Base-by-base conservation (phyloP, 2,888 invertebrate species). In the Elaeidobius kamerunicus region DNA sequence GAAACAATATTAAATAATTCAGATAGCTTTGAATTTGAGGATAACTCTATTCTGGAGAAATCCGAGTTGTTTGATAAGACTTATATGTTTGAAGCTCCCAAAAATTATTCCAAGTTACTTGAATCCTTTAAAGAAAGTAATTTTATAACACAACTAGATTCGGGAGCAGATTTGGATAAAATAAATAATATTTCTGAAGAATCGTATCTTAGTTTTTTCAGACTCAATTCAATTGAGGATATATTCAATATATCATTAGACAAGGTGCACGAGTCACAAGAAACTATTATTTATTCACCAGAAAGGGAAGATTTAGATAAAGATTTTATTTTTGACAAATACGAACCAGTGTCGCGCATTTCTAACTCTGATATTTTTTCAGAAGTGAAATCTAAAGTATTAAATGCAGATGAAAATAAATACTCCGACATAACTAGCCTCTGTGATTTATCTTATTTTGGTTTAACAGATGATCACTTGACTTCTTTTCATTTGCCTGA, bases 71-170 rank as follows among this genome's bases (percentile, higher is more conserved):
- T 3, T 20, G 60, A 64, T 44, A 59, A 62, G 32, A 59, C 63
- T 7, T 60, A 61, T 48, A 43, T 34, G 14, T 68, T 62, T 49
- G 54, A 63, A 53, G 59, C 65, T 2, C 67, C 67, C 0, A 64
- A 63, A 47, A 63, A 56, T 51, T 61, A 63, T 12, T 50, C 42
- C 3, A 57, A 55, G 2, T 17, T 66, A 20, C 45, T 66, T 30
- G 56, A 57, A 19, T 63, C 57, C 49, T 61, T 57, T 44, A 50
- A 32, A 17, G 19, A 47, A 9, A 30, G n/a, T 7, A 9, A 6
- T 23, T 23, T 4, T 23, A 9, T 6, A 23, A 3, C 5, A 12
- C 14, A 35, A 16, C 9, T 9, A 27, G 9, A 35, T 35, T 35
- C 14, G 12, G 15, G 15, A 35, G 15, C 15, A 14, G 15, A 35